These are phyloP conservation scores for Propithecus deckenii DNA, from an alignment of 2,797 vertebrate genomes.

Conservation along the genomic window DNA sequence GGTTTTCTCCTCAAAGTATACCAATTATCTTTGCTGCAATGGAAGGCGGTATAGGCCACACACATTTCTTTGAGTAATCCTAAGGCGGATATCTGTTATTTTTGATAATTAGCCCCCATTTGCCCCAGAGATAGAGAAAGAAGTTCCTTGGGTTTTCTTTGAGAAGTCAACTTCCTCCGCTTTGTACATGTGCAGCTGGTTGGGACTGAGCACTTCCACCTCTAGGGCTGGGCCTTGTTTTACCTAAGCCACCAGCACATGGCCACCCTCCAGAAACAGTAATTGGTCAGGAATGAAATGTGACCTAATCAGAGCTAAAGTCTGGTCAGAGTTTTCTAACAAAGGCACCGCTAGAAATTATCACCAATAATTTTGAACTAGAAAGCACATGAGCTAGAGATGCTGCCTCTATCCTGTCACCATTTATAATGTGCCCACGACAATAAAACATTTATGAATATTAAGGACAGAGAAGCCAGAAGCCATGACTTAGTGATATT, in stretches of 20 bases:
- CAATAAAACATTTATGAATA: neutral
- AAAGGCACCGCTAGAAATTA: neutral
- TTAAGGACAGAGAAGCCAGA: neutral
- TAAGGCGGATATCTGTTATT: neutral
- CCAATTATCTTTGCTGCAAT: neutral
- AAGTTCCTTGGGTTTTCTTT: neutral
- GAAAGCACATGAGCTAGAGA: neutral
- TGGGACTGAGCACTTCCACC: neutral
- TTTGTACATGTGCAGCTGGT: neutral
- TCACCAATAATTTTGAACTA: neutral
- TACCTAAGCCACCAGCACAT: neutral
- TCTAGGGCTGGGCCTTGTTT: neutral
- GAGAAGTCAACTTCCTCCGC: neutral
- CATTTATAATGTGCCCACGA: neutral
- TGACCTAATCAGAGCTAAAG: neutral
- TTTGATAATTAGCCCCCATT: neutral
- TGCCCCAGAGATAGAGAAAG: neutral
- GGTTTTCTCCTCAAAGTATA: neutral
- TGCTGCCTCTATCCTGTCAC: neutral
- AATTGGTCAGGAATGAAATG: neutral
- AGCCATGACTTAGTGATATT: neutral
- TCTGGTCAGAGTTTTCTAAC: neutral
- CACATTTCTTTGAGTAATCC: neutral
- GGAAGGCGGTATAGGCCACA: neutral
- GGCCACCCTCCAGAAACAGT: neutral